Evolutionary conservation across 1,140 invertebrate species (phyloP).

Genomic region (Zaprionus ghesquierei): DNA sequence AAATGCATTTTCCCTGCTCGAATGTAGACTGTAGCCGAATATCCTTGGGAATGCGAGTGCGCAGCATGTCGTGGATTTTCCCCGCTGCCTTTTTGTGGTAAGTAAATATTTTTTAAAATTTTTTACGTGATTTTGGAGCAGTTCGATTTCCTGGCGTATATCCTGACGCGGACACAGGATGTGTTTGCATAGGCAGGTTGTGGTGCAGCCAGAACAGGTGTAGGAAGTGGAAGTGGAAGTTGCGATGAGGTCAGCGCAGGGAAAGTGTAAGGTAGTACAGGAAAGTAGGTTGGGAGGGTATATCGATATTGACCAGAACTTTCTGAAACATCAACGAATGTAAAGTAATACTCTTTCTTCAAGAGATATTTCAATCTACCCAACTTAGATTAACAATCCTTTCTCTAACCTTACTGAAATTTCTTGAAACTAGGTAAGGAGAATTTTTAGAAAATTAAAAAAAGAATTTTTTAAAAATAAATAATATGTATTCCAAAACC

Average conservation of each 20-base stretch:
- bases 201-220: conserved; percentile 54
- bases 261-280: neutral
- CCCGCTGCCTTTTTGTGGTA: conserved; percentile 15
- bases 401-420: too few species aligned
- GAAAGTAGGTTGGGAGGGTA: too few species aligned
- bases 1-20: conserved; percentile 57
- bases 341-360: too few species aligned
- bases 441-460: too few species aligned
- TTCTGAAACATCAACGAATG: too few species aligned
- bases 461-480: neutral
- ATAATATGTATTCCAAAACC: too few species aligned
- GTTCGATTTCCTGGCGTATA: conserved; percentile 59
- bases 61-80: conserved; percentile 6
- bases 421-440: too few species aligned
- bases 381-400: too few species aligned
- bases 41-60: conserved; percentile 63
- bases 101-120: conserved; percentile 52
- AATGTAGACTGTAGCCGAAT: conserved; percentile 59
- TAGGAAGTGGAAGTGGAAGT: neutral
- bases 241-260: neutral
- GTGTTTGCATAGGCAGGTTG: conserved; percentile 42
- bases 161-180: conserved; percentile 64
- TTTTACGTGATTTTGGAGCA: conserved; percentile 73
- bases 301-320: too few species aligned
- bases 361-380: too few species aligned